Evolutionary conservation across 2,113 vertebrate species (phyloP).

Genomic region (Ptilorrhoa leucosticta): DNA sequence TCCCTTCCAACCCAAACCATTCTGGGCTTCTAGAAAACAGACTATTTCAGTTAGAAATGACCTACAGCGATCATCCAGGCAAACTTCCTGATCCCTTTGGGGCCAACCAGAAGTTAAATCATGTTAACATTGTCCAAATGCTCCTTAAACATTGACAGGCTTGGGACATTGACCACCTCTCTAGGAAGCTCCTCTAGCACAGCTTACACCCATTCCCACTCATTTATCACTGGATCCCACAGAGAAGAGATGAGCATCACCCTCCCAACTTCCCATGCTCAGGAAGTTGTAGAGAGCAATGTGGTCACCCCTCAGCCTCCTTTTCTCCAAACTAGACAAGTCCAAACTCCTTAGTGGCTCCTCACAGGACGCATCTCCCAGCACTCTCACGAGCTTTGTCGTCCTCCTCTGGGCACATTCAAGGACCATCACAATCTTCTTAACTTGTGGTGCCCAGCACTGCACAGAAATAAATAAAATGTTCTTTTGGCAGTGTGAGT

Average conservation of each 20-base stretch:
- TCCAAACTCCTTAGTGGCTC: neutral
- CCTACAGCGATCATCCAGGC: neutral
- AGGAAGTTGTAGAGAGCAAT: neutral
- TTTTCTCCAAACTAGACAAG: neutral
- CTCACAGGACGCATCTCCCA: fast-evolving
- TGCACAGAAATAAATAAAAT: neutral
- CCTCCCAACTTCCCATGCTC: fast-evolving
- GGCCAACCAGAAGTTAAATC: neutral
- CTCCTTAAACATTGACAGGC: neutral
- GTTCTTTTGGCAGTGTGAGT: neutral
- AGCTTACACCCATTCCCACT: neutral
- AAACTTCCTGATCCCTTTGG: neutral
- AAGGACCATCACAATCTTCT: neutral
- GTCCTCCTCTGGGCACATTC: neutral
- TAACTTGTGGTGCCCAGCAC: neutral
- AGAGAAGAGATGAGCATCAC: neutral
- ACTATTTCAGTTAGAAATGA: neutral
- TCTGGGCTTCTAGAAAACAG: neutral
- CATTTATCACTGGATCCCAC: neutral
- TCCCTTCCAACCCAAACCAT: neutral
- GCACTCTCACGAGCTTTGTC: neutral
- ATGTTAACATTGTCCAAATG: neutral
- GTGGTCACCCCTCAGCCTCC: neutral
- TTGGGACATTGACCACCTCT: neutral
- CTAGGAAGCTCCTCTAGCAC: neutral